Evolutionary conservation across 2,797 vertebrate genomes (phyloP), one percentile per base, ranked within the genome.

Genomic region (Diplodus sargus): DNA sequence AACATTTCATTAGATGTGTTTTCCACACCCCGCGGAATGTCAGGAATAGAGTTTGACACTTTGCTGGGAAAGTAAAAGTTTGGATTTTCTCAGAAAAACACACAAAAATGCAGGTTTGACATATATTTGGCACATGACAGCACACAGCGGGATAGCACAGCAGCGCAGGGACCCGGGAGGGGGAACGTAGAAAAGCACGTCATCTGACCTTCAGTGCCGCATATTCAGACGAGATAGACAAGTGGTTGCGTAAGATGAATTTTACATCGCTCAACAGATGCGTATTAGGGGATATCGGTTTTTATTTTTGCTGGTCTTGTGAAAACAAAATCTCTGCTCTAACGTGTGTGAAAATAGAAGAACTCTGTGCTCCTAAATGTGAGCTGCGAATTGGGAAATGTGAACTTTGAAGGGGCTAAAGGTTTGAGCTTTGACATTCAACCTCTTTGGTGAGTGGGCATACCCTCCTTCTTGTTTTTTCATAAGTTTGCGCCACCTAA

Each of bases 1-100:
- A 72, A 57, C 47, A 39, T 84, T 70, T 78, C n/a, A 70, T 45
- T 59, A 23, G 14, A 61, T 45, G 20, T 4, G 8, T 49, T 71
- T 63, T 85, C 34, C 28, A 0, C 54, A 57, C 18, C 25, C 18
- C 17, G 16, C 56, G 15, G 62, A 59, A 51, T 1, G 1, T 56
- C 39, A 28, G 68, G 51, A 56, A 30, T 20, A 54, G 12, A 34
- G 49, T 39, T 60, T 48, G 48, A 61, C 52, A 39, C 11, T 42
- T 64, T 9, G 6, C 8, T 30, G 43, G 56, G 42, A 30, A 73
- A 20, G 14, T 20, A 54, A 34, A 70, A 49, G 48, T 20, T 51
- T 1, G 0, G 28, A 58, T 30, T 60, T 42, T 70, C 17, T 25
- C n/a, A 49, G 60, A 22, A 56, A 72, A 23, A 76, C 52, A 47